phyloP scores from a whole-genome alignment of 2,888 invertebrate genomes.

The Chymomyza caudatula region DNA sequence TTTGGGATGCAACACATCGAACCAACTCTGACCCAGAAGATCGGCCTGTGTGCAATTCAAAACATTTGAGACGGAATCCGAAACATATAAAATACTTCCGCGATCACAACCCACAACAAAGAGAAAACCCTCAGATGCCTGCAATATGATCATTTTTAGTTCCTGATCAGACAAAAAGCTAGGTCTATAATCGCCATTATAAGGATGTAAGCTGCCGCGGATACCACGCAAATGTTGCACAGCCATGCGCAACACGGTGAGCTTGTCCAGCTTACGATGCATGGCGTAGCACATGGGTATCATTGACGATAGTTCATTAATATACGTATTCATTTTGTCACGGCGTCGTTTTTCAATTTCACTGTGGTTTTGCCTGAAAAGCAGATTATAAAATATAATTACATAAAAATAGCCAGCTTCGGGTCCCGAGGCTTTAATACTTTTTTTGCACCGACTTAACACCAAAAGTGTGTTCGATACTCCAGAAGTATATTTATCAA shows the following conservation, averaged over 20 bases:
- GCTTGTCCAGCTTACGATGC: constrained; percentile 94
- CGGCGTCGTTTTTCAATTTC: constrained; percentile 96
- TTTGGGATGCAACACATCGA: constrained; percentile 95
- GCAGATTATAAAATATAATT: neutral
- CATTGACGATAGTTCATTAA: constrained; percentile 91
- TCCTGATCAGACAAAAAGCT: constrained; percentile 92
- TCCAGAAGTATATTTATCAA: too few relatives aligned
- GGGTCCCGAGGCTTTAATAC: too few relatives aligned
- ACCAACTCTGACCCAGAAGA: constrained; percentile 93
- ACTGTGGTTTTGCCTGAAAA: constrained; percentile 92
- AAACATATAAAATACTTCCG: constrained; percentile 92
- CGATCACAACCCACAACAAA: constrained; percentile 96
- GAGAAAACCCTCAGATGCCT: constrained; percentile 93
- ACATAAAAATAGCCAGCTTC: too few relatives aligned
- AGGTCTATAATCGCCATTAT: constrained; percentile 87
- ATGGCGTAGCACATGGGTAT: constrained; percentile 96
- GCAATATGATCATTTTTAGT: constrained; percentile 89
- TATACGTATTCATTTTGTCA: constrained; percentile 98
- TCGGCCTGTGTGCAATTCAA: constrained; percentile 92
- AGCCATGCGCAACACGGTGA: constrained; percentile 93
- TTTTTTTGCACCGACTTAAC: too few relatives aligned
- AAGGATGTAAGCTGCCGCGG: constrained; percentile 84
- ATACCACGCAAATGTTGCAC: constrained; percentile 93
- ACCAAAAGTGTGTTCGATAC: too few relatives aligned
- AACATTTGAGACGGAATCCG: constrained; percentile 90